Base-by-base conservation (phyloP, 2,113 vertebrate genomes). In the Macquaria ambigua region DNA sequence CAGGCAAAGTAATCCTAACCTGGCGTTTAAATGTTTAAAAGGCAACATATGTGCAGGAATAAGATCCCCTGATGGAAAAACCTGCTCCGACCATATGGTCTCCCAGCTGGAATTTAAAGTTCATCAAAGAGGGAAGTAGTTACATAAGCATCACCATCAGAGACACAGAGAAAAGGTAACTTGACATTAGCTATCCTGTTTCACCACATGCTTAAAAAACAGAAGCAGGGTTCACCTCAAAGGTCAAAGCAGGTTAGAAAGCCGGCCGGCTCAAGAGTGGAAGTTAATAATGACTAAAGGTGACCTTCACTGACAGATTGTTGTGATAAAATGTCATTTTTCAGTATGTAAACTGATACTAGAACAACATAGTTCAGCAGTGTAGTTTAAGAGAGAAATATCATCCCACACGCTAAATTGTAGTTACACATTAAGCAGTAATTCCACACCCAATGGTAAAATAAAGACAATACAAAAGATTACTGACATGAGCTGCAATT, bases 381-480 rank as follows among this genome's bases (percentile, higher is more conserved):
- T 43, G 6, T 37, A 6, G 7, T 59, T 63, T 67, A 9, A 46
- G 28, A 58, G 23, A 39, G 37, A 77, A 52, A 56, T 23, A 37
- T 74, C 37, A 70, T 37, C 69, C 21, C 59, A 67, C n/a, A 66
- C 41, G 15, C 73, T 52, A 62, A 37, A 74, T 69, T 75, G 52
- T 2, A 53, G 48, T 56, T 64, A 28, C 21, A 80, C 7, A 46
- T 79, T 48, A 74, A 86, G 69, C 63, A 90, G 63, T 64, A 75
- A 83, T 46, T 86, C 50, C 74, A 77, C 81, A 90, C 46, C 55
- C 73, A 77, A 64, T 63, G 71, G 79, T 83, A 83, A 92, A 96
- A 95, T 91, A 77, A 96, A 93, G 93, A 95, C 95, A 95, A 94
- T 67, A 95, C 94, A 95, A 96, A 93, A 83, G 79, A 82, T 75